phyloP scores from a whole-genome alignment of 1,140 invertebrate genomes.

The Pseudomyrmex sp. region DNA sequence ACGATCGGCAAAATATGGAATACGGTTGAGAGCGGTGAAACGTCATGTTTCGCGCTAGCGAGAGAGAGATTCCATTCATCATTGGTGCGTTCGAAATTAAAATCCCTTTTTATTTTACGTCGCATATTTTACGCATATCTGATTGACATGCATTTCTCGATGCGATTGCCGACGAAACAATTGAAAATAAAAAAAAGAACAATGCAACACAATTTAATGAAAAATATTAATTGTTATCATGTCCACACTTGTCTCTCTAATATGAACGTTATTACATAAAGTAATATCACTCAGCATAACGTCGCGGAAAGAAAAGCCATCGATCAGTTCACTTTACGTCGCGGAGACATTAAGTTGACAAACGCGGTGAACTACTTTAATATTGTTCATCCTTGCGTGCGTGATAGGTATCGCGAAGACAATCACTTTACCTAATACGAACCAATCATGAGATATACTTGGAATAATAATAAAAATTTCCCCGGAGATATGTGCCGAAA shows the following conservation, averaged over 20 bases:
- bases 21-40: neutral
- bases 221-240: constrained; percentile 22
- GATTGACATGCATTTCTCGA: neutral
- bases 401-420: constrained; percentile 57
- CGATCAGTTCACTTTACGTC: constrained; percentile 68
- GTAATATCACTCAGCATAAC: constrained; percentile 62
- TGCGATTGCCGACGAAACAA: neutral
- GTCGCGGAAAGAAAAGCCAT: constrained; percentile 45
- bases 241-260: neutral
- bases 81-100: constrained; percentile 41
- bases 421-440: constrained; percentile 66
- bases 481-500: constrained; percentile 47
- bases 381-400: constrained; percentile 60
- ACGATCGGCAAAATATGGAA: constrained; percentile 1
- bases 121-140: neutral
- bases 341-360: constrained; percentile 69
- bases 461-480: constrained; percentile 66
- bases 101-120: constrained; percentile 11
- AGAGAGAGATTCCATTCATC: constrained; percentile 33
- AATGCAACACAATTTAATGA: neutral
- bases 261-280: constrained; percentile 61
- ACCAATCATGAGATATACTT: constrained; percentile 65
- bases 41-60: neutral
- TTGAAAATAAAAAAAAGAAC: neutral
- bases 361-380: constrained; percentile 69